These are phyloP conservation scores for Allobates femoralis DNA, from an alignment of 2,797 vertebrate genomes.

Conservation along the genomic window DNA sequence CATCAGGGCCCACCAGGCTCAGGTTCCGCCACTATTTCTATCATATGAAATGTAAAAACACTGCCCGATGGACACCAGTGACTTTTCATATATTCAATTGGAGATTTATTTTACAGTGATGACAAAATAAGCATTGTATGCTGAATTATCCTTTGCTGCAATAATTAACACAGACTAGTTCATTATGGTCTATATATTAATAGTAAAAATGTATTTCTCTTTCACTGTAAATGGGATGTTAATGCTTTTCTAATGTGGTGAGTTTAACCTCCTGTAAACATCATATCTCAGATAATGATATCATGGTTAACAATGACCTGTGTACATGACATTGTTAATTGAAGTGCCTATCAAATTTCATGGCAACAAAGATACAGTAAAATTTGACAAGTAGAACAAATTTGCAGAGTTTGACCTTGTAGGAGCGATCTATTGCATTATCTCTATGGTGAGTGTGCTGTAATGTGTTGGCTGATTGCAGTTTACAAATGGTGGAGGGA, in stretches of 20 bases:
- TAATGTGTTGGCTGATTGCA: constrained; percentile 52
- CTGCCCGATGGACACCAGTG: no score
- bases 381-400: background rate
- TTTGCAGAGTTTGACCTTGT: constrained; percentile 16
- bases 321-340: background rate
- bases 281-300: background rate
- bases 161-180: no score
- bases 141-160: no score
- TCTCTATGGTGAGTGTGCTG: constrained; percentile 1
- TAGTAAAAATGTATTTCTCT: background rate
- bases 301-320: background rate
- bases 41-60: no score
- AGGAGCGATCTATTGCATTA: background rate
- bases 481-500: constrained; percentile 69
- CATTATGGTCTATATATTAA: no score
- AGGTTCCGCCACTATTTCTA: no score
- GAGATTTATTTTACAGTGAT: no score
- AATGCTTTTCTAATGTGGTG: background rate
- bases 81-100: no score
- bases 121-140: no score
- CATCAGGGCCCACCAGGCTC: no score
- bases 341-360: background rate
- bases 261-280: background rate
- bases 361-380: background rate
- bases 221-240: background rate